Percentiles rank a stretch among this genome's conserved stretches.
Evolutionary conservation across 2,888 invertebrate genomes (phyloP).

Genomic region (Cryptus armator): DNA sequence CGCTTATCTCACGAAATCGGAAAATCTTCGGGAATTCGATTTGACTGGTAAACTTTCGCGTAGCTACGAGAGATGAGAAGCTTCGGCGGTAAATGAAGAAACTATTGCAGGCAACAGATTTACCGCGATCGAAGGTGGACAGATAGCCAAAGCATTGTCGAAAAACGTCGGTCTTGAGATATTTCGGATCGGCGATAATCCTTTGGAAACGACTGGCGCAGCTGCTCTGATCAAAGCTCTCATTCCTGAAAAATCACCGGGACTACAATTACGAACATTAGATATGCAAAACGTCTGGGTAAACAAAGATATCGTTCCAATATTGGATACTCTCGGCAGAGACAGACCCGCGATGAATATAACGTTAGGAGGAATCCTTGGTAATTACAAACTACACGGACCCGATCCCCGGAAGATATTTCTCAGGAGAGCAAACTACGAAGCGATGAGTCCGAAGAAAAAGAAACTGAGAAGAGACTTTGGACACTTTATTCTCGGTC

Average conservation of each 20-base stretch:
- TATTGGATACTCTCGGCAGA: slow-evolving; percentile 73
- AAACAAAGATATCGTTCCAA: slow-evolving; percentile 83
- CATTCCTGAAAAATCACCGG: slow-evolving; percentile 74
- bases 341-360: slow-evolving; percentile 79
- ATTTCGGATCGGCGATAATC: slow-evolving; percentile 86
- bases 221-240: slow-evolving; percentile 84
- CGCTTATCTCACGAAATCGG: slow-evolving; percentile 70
- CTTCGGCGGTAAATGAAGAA: neutral
- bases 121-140: slow-evolving; percentile 77
- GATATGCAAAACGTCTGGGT: slow-evolving; percentile 86
- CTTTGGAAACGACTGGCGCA: slow-evolving; percentile 85
- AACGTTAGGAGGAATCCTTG: slow-evolving; percentile 85
- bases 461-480: slow-evolving; percentile 84
- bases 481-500: slow-evolving; percentile 84
- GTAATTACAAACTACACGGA: slow-evolving; percentile 85
- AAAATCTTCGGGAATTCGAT: slow-evolving; percentile 73
- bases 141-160: slow-evolving; percentile 84
- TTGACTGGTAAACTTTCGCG: slow-evolving; percentile 74
- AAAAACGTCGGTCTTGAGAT: slow-evolving; percentile 84
- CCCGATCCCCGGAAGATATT: slow-evolving; percentile 85
- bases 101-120: slow-evolving; percentile 77
- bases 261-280: slow-evolving; percentile 82
- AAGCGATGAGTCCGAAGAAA: slow-evolving; percentile 85
- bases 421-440: slow-evolving; percentile 85
- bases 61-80: neutral